Base-by-base conservation (phyloP, 2,888 invertebrate species). In the Leptura quadrifasciata region DNA sequence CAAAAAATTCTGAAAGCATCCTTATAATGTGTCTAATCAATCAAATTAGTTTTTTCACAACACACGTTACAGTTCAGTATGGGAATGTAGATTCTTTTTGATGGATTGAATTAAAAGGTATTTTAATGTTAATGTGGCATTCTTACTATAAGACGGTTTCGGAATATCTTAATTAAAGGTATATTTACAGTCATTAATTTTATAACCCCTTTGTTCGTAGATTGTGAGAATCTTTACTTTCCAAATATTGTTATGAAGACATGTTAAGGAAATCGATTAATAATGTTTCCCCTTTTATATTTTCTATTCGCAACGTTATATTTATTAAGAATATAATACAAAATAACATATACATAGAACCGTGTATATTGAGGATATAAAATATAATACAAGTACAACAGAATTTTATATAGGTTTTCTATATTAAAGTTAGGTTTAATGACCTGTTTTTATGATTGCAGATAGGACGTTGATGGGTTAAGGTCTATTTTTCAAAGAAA, bases 161-260 rank as follows among this genome's bases (percentile, higher is more conserved):
- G 31, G 35, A 69, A 71, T 71, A 47, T 60, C 71, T 71, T 71
- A 71, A 71, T 71, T 71, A 61, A 60, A 71, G 47, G 27, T 61
- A 60, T 71, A 71, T 61, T 71, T 71, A 61, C 52, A n/a, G 69
- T 58, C 20, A 69, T 69, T 69, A 69, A 52, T 71, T 71, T 65
- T 65, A 10, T 57, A 65, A 61, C 47, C n/a, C 21, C 17, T 39
- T 69, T 60, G 60, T 71, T 61, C 20, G 57, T 60, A 6, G 9
- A 31, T 35, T 47, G 52, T 71, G 71, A 39, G 71, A 71, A 71
- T 47, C 39, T 60, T 47, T 55, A 24, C 17, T 60, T 71, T 47
- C 52, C 65, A 52, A 65, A 47, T 61, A 27, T 52, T 65, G 47
- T 65, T 47, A 47, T 47, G 47, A 47, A 47, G 47, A 47, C 47